Base-by-base conservation (phyloP, 1,140 invertebrate species). In the Parasteatoda tepidariorum region DNA sequence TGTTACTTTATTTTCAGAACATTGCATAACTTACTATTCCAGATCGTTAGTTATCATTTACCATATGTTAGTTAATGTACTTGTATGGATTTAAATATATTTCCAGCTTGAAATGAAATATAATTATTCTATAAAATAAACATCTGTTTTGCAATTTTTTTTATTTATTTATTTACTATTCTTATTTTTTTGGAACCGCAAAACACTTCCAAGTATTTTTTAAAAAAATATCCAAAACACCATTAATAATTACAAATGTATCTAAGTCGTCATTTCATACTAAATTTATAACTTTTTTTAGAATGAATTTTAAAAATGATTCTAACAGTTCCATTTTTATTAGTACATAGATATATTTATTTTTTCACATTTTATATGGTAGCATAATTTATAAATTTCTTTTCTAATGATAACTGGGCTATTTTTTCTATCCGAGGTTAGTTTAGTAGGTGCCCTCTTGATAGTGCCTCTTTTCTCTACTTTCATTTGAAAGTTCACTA, bases 401-500 rank as follows among this genome's bases (percentile, higher is more conserved):
- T 48, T 18, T 13, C 18, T 48, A 9, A 48, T 48, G 18, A 48
- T 13, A 48, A 48, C 9, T 48, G 38, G 18, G n/a, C n/a, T n/a
- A n/a, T n/a, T n/a, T 48, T 13, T 48, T 48, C 9, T 18, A 48
- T 9, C 18, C 38, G 38, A 48, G 38, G 38, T 48, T 48, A 48
- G 38, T 48, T 67, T 67, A 24, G 28, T 33, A 22, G 15, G 24
- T 82, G 78, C 26, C 78, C 78, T 54, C 15, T 9, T 59, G 31
- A 59, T 68, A 30, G 54, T n/a, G 9, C 15, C 4, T 26, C 26
- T 59, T 54, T 70, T 70, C 73, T 62, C 67, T 71, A 82, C 78
- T 82, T 82, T 82, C 67, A 24, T 41, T 61, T 71, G 31, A 24
- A 71, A 82, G 78, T 82, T 82, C 67, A 82, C 31, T 82, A 59